These are phyloP conservation scores for Centropus unirufus DNA, from an alignment of 2,113 vertebrate species.

Conservation along the genomic window DNA sequence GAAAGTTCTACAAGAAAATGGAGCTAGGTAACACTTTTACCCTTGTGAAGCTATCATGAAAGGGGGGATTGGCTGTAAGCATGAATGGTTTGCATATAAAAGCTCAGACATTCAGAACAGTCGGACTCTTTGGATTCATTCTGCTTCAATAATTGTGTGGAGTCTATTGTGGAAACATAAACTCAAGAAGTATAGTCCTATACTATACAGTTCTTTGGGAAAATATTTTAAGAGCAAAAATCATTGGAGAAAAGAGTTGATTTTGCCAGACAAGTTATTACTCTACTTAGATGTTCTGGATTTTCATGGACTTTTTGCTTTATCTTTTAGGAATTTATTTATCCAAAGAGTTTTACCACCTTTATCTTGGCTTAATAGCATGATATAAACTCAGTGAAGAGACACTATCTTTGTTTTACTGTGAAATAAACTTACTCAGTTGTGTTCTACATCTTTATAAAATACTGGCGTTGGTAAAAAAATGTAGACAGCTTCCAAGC, in stretches of 20 bases:
- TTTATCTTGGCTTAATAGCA: background rate
- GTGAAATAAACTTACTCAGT: background rate
- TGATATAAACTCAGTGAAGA: background rate
- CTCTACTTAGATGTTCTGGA: background rate
- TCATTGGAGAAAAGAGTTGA: background rate
- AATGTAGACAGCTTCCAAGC: background rate
- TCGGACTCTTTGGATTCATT: background rate
- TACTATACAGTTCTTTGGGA: background rate
- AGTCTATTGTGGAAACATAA: background rate
- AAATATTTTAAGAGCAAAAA: background rate
- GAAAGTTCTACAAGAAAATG: background rate
- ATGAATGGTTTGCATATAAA: background rate
- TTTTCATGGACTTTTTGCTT: background rate
- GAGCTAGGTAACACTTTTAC: background rate
- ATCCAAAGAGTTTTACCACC: background rate
- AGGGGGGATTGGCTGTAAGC: background rate
- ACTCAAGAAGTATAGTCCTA: background rate
- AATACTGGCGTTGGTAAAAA: background rate
- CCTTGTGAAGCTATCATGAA: too few relatives aligned
- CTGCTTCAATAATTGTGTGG: background rate
- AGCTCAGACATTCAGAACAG: background rate
- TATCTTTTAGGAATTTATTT: background rate
- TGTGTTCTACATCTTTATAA: background rate
- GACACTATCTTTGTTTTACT: background rate
- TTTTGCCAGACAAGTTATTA: background rate